A percentile compares a stretch with the other conserved stretches of the same genome.
These are phyloP conservation scores for Eulithis testata DNA, from an alignment of 2,888 invertebrate genomes.

Conservation along the genomic window DNA sequence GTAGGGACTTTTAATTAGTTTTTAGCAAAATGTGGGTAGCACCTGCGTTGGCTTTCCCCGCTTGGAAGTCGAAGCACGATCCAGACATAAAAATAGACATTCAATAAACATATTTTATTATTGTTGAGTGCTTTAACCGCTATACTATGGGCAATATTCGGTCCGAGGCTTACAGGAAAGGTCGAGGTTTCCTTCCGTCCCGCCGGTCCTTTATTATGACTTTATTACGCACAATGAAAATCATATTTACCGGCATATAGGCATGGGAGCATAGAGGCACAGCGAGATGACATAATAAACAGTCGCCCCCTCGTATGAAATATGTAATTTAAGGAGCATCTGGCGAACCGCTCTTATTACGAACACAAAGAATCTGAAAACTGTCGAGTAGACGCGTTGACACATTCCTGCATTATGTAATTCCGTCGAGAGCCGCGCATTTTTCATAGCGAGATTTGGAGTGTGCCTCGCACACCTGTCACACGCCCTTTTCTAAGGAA, in stretches of 20 bases:
- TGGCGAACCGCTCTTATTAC: conserved; percentile 71
- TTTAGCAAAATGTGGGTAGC: conserved; percentile 3
- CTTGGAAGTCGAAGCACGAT: conserved; percentile 27
- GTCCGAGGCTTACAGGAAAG: conserved; percentile 63
- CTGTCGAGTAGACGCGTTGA: conserved; percentile 60
- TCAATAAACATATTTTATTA: conserved; percentile 45
- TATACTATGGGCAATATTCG: conserved; percentile 44
- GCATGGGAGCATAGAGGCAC: conserved; percentile 55
- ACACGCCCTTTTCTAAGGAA: conserved; percentile 65
- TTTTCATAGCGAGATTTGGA: conserved; percentile 76
- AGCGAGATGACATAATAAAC: conserved; percentile 73
- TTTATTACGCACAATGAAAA: conserved; percentile 78
- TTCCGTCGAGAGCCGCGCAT: conserved; percentile 63
- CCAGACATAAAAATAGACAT: conserved; percentile 37
- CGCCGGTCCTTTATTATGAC: conserved; percentile 66
- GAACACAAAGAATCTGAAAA: conserved; percentile 73
- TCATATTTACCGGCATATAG: conserved; percentile 66
- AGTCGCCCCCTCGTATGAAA: conserved; percentile 58
- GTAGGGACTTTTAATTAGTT: conserved; percentile 16
- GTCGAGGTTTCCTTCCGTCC: conserved; percentile 72
- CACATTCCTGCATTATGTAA: conserved; percentile 77
- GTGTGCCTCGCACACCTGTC: conserved; percentile 73
- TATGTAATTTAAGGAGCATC: conserved; percentile 62
- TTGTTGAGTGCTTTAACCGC: conserved; percentile 35
- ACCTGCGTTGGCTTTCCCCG: conserved; percentile 2